Base-by-base conservation (phyloP, 2,888 invertebrate species). In the Tinea trinotella region DNA sequence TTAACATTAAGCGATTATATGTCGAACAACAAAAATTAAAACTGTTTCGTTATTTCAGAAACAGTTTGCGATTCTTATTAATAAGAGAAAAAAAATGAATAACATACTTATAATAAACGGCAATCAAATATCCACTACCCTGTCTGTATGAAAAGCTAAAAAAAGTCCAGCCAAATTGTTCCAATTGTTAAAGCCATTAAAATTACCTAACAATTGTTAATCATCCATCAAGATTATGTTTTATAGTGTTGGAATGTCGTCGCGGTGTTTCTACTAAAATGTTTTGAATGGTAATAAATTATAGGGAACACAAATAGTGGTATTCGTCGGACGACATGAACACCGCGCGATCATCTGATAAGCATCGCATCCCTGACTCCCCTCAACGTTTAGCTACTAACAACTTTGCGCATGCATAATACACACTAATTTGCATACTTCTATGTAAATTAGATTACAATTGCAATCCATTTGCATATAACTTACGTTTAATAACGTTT, bases 251-350 rank as follows among this genome's bases (percentile, higher is more conserved):
- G 52, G 34, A 24, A 30, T 55, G 46, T 36, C 50, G 10, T 54
- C 52, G 48, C 53, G 34, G 24, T 55, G 36, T 44, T 53, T 52
- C 50, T 49, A 55, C 24, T 53, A 50, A 49, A 52, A 54, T 54
- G 46, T 18, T 77, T 30, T 78, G 76, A 76, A 71, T 74, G 66
- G 76, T 68, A 76, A 83, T 83, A 83, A 82, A 81, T 84, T 76
- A 80, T 71, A 67, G 75, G 74, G 72, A 75, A 76, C 71, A 83
- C 81, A 83, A 81, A 83, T 80, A 81, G 79, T 79, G 76, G 76
- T 73, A 80, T 80, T 79, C 77, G 75, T 74, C 70, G 75, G 72
- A 9, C 50, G 19, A 36, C 52, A 40, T 70, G 73, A n/a, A n/a
- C n/a, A n/a, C n/a, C n/a, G n/a, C n/a, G n/a, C 79, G 77, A 76